phyloP scores from a whole-genome alignment of 2,888 invertebrate species.

The Synanthedon myopaeformis region DNA sequence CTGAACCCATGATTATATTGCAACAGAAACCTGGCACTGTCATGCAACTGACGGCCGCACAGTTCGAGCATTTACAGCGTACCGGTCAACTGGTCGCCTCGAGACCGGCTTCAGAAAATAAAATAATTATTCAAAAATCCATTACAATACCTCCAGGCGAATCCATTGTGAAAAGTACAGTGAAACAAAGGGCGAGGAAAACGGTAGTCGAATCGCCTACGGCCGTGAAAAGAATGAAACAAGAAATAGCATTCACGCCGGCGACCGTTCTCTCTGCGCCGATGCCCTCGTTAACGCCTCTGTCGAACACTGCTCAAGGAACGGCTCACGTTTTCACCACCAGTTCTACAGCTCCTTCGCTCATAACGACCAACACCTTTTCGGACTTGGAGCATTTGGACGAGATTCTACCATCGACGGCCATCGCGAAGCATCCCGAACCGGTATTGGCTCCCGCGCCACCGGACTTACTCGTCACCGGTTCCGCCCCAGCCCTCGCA shows the following conservation, averaged over 20 bases:
- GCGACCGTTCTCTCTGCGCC: constrained; percentile 16
- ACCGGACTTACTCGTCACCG: constrained; percentile 8
- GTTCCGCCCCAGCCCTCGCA: constrained; percentile 16
- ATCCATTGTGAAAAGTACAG: constrained; percentile 20
- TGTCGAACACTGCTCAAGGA: constrained; percentile 21
- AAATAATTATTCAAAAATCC: constrained; percentile 40
- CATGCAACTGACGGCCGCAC: constrained; percentile 60
- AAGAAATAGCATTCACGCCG: constrained; percentile 36
- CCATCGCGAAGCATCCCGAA: constrained; percentile 45
- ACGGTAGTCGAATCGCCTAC: constrained; percentile 28
- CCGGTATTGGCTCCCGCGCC: constrained; percentile 5
- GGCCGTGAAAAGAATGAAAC: constrained; percentile 43
- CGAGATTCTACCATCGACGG: constrained; percentile 57
- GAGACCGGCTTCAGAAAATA: constrained; percentile 34
- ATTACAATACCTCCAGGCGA: constrained; percentile 34
- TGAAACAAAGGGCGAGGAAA: constrained; percentile 38
- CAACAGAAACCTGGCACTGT: constrained; percentile 63
- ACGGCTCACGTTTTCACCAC: constrained; percentile 1
- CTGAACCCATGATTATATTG: constrained; percentile 53
- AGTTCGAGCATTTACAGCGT: constrained; percentile 60
- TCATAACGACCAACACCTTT: constrained; percentile 24
- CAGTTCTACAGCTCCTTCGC: constrained; percentile 9
- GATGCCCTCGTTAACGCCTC: constrained; percentile 24
- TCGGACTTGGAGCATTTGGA: constrained; percentile 54
- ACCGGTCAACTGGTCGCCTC: constrained; percentile 61